A percentile compares a stretch with the other conserved stretches of the same genome.
These are phyloP conservation scores for Bombus sylvicola DNA, from an alignment of 1,140 invertebrate species.

Conservation along the genomic window DNA sequence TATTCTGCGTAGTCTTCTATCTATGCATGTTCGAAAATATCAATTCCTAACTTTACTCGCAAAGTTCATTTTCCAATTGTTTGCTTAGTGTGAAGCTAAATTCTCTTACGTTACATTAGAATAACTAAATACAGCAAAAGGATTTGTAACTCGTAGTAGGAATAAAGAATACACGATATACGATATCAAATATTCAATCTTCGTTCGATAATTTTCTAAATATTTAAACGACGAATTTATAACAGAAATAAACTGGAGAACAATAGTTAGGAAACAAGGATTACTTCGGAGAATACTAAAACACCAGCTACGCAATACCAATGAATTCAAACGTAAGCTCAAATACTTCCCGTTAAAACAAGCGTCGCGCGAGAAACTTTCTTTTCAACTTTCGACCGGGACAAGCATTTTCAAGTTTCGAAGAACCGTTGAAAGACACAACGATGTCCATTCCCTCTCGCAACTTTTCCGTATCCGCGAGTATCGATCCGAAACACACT, in stretches of 20 bases:
- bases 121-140: too few species aligned
- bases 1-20: too few species aligned
- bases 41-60: neutral
- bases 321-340: too few species aligned
- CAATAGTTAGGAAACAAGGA: too few species aligned
- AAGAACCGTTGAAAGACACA: neutral
- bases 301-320: too few species aligned
- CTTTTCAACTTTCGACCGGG: neutral
- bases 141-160: neutral
- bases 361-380: neutral
- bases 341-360: neutral
- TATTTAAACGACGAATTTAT: too few species aligned
- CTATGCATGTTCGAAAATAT: neutral
- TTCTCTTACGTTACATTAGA: too few species aligned
- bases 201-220: too few species aligned
- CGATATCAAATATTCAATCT: too few species aligned
- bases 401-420: neutral
- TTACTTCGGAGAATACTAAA: too few species aligned
- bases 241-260: too few species aligned
- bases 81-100: too few species aligned
- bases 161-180: neutral
- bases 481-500: conserved; percentile 54
- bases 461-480: conserved; percentile 10
- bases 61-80: neutral
- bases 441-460: neutral